Percentiles rank a stretch among this genome's conserved stretches.
Evolutionary conservation across 2,113 vertebrate species (phyloP).

Genomic region (Chauna torquata): DNA sequence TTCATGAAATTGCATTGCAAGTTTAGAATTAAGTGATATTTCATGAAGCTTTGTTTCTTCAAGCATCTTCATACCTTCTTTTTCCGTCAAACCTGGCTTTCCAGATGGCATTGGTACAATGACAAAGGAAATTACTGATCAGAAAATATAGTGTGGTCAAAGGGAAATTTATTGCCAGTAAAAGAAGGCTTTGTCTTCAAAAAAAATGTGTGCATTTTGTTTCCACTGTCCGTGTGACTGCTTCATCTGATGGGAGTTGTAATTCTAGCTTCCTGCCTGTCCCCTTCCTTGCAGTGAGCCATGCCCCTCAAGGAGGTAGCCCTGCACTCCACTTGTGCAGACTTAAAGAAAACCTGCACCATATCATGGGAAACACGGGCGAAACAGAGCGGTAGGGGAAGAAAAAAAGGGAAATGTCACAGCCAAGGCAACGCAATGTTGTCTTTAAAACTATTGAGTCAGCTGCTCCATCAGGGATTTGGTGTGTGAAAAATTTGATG

Average conservation of each 20-base stretch:
- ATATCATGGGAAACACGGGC: fast-evolving
- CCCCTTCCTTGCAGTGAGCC: not conserved
- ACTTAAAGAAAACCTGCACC: not conserved
- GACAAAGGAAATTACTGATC: not conserved
- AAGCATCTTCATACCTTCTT: too few relatives aligned
- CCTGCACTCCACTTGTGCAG: not conserved
- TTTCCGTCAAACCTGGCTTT: not conserved
- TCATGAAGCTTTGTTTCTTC: not conserved
- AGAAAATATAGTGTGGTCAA: not conserved
- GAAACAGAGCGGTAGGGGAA: fast-evolving
- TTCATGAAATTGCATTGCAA: not conserved
- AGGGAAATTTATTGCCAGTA: not conserved
- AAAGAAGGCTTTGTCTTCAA: not conserved
- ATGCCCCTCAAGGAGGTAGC: not conserved
- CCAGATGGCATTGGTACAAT: not conserved
- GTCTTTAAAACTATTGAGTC: not conserved
- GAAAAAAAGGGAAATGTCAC: not conserved
- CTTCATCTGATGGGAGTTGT: not conserved
- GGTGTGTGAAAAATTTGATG: not conserved
- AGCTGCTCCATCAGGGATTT: not conserved
- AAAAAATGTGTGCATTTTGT: not conserved
- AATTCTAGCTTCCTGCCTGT: not conserved
- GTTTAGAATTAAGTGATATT: not conserved
- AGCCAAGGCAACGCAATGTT: not conserved
- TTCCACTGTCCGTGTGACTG: not conserved